Conservation (phyloP, 92 coral and sea anemone genomes). For the Zoanthus solanderi region DNA sequence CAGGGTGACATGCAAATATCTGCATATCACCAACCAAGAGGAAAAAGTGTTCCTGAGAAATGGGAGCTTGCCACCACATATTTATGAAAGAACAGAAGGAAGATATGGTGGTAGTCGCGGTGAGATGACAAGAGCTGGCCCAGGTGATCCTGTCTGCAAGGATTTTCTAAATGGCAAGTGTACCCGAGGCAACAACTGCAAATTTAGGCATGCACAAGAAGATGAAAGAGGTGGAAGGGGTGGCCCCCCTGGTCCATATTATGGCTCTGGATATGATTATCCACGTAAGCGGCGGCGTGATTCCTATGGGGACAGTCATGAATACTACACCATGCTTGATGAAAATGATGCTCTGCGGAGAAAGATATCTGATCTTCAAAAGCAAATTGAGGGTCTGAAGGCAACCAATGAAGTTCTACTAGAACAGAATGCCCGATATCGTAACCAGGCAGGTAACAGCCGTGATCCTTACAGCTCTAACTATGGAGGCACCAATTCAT, state of each 20-base stretch:
- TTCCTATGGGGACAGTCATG: constrained; percentile 77
- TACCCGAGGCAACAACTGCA: constrained; percentile 88
- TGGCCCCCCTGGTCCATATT: constrained; percentile 45
- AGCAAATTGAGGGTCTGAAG: constrained; percentile 89
- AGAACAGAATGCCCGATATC: constrained; percentile 97
- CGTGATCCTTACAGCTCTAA: constrained; percentile 69
- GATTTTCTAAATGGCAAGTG: constrained; percentile 96
- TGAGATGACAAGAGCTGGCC: constrained; percentile 78
- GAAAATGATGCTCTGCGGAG: constrained; percentile 92
- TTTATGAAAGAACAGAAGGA: constrained; percentile 36
- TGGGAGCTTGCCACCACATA: constrained; percentile 86
- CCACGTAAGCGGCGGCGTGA: constrained; percentile 93
- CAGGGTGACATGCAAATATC: constrained; percentile 91
- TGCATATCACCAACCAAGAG: constrained; percentile 87
- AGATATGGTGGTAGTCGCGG: constrained; percentile 55
- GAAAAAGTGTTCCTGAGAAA: constrained; percentile 92
- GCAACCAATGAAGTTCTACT: constrained; percentile 96
- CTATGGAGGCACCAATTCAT: constrained; percentile 51
- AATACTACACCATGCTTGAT: constrained; percentile 82
- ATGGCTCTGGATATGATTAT: constrained; percentile 76
- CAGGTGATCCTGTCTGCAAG: constrained; percentile 88
- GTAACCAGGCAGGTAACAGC: constrained; percentile 78
- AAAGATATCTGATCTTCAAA: constrained; percentile 91
- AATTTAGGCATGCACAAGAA: constrained; percentile 84
- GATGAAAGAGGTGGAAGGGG: constrained; percentile 74